These are phyloP conservation scores for Bellardia pandia DNA, from an alignment of 2,888 invertebrate genomes.

Conservation along the genomic window DNA sequence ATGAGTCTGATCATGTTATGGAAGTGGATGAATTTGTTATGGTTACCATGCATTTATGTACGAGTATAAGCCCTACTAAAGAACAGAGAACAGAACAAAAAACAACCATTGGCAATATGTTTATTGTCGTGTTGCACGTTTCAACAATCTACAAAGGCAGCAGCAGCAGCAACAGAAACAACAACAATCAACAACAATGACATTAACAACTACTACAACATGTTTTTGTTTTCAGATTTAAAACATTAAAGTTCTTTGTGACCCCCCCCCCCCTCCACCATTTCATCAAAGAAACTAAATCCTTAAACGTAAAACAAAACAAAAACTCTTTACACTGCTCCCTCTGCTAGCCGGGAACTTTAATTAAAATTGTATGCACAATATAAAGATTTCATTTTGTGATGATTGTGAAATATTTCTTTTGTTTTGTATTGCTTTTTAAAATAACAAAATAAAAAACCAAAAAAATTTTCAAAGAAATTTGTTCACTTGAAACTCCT, in stretches of 20 bases:
- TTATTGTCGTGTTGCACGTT: constrained; percentile 70
- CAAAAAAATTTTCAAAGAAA: constrained; percentile 16
- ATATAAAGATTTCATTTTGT: not conserved
- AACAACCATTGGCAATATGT: constrained; percentile 65
- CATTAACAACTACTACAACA: constrained; percentile 57
- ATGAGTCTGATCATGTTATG: constrained; percentile 54
- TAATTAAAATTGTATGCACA: constrained; percentile 42
- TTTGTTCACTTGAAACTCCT: constrained; percentile 6
- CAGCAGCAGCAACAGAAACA: constrained; percentile 13
- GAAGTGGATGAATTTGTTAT: constrained; percentile 50
- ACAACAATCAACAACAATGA: constrained; percentile 32
- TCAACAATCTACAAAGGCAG: constrained; percentile 30
- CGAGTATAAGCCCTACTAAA: not conserved
- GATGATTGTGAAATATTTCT: constrained; percentile 49
- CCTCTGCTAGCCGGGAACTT: constrained; percentile 12
- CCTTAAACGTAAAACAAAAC: constrained; percentile 42
- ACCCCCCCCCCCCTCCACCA: constrained; percentile 42
- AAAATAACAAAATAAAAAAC: not conserved
- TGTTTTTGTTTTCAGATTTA: constrained; percentile 61
- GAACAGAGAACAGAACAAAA: constrained; percentile 7
- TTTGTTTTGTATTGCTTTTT: not conserved
- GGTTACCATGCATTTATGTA: constrained; percentile 6
- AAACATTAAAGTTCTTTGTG: constrained; percentile 65
- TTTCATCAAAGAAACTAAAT: constrained; percentile 36
- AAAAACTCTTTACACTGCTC: constrained; percentile 38